Percentiles rank a stretch among this genome's conserved stretches.
Evolutionary conservation across 2,797 vertebrate genomes (phyloP).

Genomic region (Psittacula echo): DNA sequence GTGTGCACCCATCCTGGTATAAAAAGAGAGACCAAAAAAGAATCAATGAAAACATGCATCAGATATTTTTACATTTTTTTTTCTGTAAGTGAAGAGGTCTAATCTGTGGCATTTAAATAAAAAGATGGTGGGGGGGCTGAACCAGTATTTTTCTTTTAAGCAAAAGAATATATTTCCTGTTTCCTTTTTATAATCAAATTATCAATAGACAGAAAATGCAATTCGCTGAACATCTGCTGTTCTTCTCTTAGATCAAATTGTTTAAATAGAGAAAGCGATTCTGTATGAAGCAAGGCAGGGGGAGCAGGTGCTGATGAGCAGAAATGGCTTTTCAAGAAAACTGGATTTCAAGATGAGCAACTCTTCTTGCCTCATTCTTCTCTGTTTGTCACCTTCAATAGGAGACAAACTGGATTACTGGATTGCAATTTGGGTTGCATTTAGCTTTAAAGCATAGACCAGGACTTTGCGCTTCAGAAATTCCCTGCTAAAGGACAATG

Average conservation of each 20-base stretch:
- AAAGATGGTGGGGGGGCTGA: rapidly evolving
- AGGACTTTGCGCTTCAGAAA: neutral
- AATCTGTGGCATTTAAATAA: neutral
- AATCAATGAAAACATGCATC: neutral
- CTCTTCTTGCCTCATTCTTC: neutral
- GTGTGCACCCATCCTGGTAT: neutral
- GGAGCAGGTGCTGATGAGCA: neutral
- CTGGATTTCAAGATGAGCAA: neutral
- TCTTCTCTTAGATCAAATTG: conserved; percentile 9
- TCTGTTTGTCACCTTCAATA: rapidly evolving
- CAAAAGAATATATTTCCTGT: neutral
- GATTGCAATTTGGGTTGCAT: neutral
- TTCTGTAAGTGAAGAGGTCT: neutral
- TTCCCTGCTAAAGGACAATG: neutral
- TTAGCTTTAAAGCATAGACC: neutral
- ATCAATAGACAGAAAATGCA: conserved; percentile 24
- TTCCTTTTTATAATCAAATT: conserved; percentile 54
- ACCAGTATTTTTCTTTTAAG: neutral
- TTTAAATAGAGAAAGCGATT: conserved; percentile 2
- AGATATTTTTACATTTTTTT: neutral
- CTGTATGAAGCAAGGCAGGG: neutral
- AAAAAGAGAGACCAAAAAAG: neutral
- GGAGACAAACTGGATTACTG: neutral
- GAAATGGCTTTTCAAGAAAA: neutral
- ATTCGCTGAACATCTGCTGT: conserved; percentile 46